These are phyloP conservation scores for Threskiornis aethiopicus DNA, from an alignment of 2,797 vertebrate genomes.

Conservation along the genomic window DNA sequence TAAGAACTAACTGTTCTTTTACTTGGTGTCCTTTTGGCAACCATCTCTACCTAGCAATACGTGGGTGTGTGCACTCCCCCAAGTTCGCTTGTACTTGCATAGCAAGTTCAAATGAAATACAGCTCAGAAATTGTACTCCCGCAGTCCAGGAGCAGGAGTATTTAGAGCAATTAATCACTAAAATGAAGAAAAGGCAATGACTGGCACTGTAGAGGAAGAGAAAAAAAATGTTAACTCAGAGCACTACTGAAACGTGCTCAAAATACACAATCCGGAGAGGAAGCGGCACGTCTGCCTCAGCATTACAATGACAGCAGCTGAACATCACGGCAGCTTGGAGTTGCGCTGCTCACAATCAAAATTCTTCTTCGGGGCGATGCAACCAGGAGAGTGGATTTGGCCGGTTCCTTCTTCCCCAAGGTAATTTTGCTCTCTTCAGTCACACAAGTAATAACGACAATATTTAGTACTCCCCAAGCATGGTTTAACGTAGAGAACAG, in stretches of 20 bases:
- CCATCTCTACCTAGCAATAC: constrained; percentile 63
- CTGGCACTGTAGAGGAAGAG: constrained; percentile 62
- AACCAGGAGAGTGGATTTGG: neutral
- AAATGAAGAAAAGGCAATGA: constrained; percentile 72
- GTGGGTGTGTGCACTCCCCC: constrained; percentile 66
- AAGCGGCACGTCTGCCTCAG: neutral
- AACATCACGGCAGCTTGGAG: neutral
- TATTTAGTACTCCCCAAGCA: neutral
- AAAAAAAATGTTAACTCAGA: constrained; percentile 55
- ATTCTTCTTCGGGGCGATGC: neutral
- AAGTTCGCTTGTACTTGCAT: constrained; percentile 50
- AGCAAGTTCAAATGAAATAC: constrained; percentile 62
- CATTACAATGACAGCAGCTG: neutral
- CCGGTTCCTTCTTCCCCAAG: neutral
- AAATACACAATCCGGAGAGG: constrained; percentile 47
- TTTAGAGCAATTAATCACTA: constrained; percentile 78
- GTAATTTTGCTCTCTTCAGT: neutral
- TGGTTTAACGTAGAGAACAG: neutral
- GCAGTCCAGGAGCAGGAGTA: constrained; percentile 64
- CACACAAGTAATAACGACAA: neutral
- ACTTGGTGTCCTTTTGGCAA: constrained; percentile 67
- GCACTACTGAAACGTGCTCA: constrained; percentile 69
- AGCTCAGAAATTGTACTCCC: constrained; percentile 41
- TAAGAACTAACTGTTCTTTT: constrained; percentile 72
- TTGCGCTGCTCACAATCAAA: neutral